These are phyloP conservation scores for Spinus pinus DNA, from an alignment of 2,797 vertebrate genomes.

Conservation along the genomic window DNA sequence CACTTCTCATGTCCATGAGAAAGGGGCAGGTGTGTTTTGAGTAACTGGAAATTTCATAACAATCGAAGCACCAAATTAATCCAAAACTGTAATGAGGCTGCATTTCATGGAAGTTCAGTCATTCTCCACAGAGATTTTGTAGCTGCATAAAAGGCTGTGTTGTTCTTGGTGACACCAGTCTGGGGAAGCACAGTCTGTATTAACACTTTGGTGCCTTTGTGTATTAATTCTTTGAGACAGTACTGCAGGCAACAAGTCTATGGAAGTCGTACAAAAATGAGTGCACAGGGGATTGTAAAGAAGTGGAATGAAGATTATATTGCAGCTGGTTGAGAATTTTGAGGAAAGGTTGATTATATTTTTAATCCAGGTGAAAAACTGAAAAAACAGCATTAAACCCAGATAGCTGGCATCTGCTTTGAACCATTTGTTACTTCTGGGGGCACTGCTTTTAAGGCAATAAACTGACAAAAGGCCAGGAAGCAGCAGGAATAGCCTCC, in stretches of 20 bases:
- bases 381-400: not conserved
- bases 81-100: not conserved
- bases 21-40: not conserved
- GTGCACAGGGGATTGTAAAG: not conserved
- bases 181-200: not conserved
- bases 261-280: not conserved
- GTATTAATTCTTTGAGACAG: not conserved
- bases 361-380: not conserved
- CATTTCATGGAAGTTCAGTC: not conserved
- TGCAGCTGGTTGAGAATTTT: not conserved
- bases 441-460: not conserved
- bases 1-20: not conserved
- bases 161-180: not conserved
- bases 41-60: not conserved
- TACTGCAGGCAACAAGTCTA: not conserved
- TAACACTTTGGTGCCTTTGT: not conserved
- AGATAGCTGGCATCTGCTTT: not conserved
- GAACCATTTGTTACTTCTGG: not conserved
- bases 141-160: not conserved
- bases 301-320: not conserved
- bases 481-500: not conserved
- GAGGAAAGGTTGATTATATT: not conserved
- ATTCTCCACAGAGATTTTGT: not conserved
- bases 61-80: not conserved
- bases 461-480: not conserved